These are phyloP conservation scores for Galeopsomyia nigrocyanea DNA, from an alignment of 2,888 invertebrate genomes.

Conservation along the genomic window DNA sequence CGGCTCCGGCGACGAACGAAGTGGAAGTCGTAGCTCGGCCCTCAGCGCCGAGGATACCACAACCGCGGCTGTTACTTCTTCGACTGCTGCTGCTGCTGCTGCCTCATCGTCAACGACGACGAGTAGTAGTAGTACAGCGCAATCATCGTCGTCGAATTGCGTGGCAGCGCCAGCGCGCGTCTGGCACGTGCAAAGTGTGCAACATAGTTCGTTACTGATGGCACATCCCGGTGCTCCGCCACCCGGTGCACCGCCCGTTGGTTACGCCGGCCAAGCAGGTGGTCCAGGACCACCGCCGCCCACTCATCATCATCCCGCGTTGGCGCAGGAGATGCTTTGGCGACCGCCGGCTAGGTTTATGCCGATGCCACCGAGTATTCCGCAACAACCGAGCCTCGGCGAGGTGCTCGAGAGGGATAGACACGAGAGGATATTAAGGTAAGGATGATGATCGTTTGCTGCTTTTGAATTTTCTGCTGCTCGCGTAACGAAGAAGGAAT, in stretches of 20 bases:
- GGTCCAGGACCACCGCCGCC: constrained; percentile 54
- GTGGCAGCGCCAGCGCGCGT: constrained; percentile 55
- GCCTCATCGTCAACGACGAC: no score
- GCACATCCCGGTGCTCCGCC: constrained; percentile 69
- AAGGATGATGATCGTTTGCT: constrained; percentile 60
- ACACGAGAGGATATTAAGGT: constrained; percentile 79
- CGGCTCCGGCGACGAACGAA: constrained; percentile 81
- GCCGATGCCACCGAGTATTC: constrained; percentile 72
- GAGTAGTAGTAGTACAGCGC: constrained; percentile 2
- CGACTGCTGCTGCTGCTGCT: no score
- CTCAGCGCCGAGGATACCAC: constrained; percentile 81
- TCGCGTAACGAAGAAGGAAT: constrained; percentile 1
- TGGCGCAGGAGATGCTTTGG: constrained; percentile 67
- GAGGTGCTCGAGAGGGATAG: constrained; percentile 75
- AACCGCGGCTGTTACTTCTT: constrained; percentile 48
- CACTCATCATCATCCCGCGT: constrained; percentile 59
- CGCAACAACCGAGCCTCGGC: constrained; percentile 69
- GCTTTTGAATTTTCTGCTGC: background rate
- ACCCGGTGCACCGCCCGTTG: constrained; percentile 61
- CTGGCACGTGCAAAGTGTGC: constrained; percentile 75
- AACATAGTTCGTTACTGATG: constrained; percentile 75
- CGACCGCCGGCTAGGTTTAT: constrained; percentile 66
- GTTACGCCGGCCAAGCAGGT: constrained; percentile 56
- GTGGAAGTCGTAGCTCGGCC: constrained; percentile 82
- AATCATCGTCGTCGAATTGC: constrained; percentile 36